Percentiles rank a stretch among this genome's conserved stretches.
phyloP scores from a whole-genome alignment of 2,888 invertebrate genomes.

The Eulithis testata region DNA sequence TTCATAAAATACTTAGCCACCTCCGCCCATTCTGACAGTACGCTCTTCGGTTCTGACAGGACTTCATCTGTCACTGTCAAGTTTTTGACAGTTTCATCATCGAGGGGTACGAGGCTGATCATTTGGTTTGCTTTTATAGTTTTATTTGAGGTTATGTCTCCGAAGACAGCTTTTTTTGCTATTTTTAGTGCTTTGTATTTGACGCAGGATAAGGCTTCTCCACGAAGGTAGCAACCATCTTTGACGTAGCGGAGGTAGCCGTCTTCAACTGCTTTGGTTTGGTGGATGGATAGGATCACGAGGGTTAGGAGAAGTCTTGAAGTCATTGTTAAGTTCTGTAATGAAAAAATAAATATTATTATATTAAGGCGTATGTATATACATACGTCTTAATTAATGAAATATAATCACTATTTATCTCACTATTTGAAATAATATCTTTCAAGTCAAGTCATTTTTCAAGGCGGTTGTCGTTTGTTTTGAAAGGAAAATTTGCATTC shows the following conservation, averaged over 20 bases:
- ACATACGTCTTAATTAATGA: no score
- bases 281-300: constrained; percentile 46
- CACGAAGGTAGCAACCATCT: constrained; percentile 71
- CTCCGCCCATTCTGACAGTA: constrained; percentile 77
- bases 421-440: no score
- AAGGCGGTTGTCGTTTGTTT: no score
- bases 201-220: constrained; percentile 74
- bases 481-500: no score
- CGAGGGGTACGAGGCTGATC: constrained; percentile 72
- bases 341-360: neutral
- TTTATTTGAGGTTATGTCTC: constrained; percentile 62
- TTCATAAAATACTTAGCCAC: constrained; percentile 74
- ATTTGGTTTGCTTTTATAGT: constrained; percentile 69
- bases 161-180: constrained; percentile 72
- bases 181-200: constrained; percentile 78
- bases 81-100: constrained; percentile 62
- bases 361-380: no score
- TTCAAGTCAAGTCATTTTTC: no score
- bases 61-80: constrained; percentile 54
- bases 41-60: constrained; percentile 60
- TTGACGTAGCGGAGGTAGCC: constrained; percentile 73
- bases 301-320: constrained; percentile 38
- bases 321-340: constrained; percentile 41
- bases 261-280: constrained; percentile 58
- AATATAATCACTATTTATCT: no score